A percentile compares a stretch with the other conserved stretches of the same genome.
phyloP scores from a whole-genome alignment of 2,113 vertebrate species.

The Sula dactylatra region DNA sequence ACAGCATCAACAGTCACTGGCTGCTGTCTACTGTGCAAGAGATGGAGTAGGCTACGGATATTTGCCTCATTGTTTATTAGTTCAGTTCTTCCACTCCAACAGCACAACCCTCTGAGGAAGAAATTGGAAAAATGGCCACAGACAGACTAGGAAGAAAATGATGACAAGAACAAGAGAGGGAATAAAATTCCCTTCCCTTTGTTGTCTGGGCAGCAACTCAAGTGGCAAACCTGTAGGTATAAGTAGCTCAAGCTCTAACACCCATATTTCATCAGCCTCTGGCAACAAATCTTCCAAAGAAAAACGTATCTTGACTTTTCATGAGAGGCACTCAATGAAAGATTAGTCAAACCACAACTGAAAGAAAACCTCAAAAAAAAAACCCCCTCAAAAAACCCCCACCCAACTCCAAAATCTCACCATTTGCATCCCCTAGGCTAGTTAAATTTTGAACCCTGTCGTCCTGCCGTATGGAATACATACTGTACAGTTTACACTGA shows the following conservation, averaged over 20 bases:
- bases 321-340: not conserved
- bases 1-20: not conserved
- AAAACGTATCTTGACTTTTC: not conserved
- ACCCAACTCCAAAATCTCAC: not conserved
- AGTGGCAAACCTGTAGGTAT: not conserved
- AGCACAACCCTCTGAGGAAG: not conserved
- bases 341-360: not conserved
- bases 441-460: not conserved
- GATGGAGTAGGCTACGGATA: not conserved
- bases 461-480: not conserved
- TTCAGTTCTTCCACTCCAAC: not conserved
- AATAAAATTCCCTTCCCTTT: not conserved
- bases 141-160: not conserved
- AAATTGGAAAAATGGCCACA: not conserved
- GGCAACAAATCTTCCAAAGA: not conserved
- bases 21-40: not conserved
- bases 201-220: not conserved
- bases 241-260: not conserved
- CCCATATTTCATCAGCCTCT: not conserved
- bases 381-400: not conserved
- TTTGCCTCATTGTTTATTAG: not conserved
- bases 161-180: not conserved
- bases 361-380: not conserved
- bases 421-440: not conserved
- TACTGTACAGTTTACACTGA: not conserved